Evolutionary conservation across 2,888 invertebrate genomes (phyloP).

Genomic region (Synanthedon myopaeformis): DNA sequence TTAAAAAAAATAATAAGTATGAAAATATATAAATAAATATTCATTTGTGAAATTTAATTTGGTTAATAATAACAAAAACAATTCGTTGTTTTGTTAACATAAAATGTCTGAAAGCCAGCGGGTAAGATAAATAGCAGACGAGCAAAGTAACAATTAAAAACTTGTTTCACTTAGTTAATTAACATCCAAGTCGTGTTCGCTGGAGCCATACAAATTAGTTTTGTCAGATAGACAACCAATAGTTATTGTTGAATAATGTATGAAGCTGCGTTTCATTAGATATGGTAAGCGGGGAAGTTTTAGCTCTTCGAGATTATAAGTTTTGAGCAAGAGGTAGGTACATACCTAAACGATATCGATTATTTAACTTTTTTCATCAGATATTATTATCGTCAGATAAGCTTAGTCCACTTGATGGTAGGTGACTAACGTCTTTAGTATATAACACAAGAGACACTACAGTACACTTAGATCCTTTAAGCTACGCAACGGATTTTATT

Average conservation of each 20-base stretch:
- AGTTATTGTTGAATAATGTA: neutral
- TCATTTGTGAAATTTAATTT: no score
- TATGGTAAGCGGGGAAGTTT: neutral
- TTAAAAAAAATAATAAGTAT: no score
- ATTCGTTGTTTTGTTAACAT: constrained; percentile 1
- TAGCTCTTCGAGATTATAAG: no score
- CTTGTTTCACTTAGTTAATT: constrained; percentile 36
- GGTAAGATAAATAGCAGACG: constrained; percentile 16
- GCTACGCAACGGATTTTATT: no score
- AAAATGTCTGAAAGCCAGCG: neutral
- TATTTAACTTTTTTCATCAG: no score
- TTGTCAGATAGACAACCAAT: neutral
- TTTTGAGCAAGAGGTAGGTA: no score
- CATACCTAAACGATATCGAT: no score
- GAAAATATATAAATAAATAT: no score
- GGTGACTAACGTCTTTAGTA: neutral
- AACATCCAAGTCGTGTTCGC: constrained; percentile 11
- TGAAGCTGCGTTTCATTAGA: neutral
- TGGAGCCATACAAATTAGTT: constrained; percentile 25
- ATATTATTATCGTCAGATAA: neutral
- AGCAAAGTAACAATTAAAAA: constrained; percentile 35
- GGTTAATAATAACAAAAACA: no score
- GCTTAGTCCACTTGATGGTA: neutral
- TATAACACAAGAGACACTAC: neutral
- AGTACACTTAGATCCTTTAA: no score